phyloP scores from a whole-genome alignment of 2,888 invertebrate genomes.

The Drosophila hamatofila region DNA sequence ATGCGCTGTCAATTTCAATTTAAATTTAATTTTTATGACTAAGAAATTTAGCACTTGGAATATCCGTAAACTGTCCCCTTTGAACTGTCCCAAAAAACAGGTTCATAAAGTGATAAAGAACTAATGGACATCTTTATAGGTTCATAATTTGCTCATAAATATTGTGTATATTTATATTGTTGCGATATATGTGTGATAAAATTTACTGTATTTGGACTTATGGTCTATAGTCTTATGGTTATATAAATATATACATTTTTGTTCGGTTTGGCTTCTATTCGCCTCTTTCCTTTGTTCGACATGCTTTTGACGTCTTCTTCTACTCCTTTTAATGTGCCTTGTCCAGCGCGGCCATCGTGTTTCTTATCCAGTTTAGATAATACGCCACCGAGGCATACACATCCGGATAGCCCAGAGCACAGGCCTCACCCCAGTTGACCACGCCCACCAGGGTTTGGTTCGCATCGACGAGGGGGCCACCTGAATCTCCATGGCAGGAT shows the following conservation, averaged over 20 bases:
- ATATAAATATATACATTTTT: slow-evolving; percentile 35
- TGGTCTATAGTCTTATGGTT: slow-evolving; percentile 24
- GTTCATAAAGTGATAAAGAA: slow-evolving; percentile 37
- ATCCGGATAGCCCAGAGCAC: slow-evolving; percentile 83
- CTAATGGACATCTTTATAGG: slow-evolving; percentile 20
- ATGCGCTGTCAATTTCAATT: background rate
- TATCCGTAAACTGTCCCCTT: background rate
- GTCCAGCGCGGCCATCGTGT: slow-evolving; percentile 56
- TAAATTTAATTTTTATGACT: slow-evolving; percentile 28
- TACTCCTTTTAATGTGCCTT: slow-evolving; percentile 49
- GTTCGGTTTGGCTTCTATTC: slow-evolving; percentile 33
- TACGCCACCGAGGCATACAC: slow-evolving; percentile 81
- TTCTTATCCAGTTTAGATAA: slow-evolving; percentile 80
- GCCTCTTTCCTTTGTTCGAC: slow-evolving; percentile 18
- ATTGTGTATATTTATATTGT: slow-evolving; percentile 34
- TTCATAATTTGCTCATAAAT: slow-evolving; percentile 44
- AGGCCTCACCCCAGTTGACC: slow-evolving; percentile 85
- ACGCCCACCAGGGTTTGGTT: slow-evolving; percentile 77
- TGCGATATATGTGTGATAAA: slow-evolving; percentile 52
- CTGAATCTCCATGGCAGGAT: slow-evolving; percentile 83
- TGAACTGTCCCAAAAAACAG: slow-evolving; percentile 12
- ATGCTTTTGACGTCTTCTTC: slow-evolving; percentile 18
- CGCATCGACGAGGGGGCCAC: slow-evolving; percentile 82
- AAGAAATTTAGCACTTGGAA: background rate
- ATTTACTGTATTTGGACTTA: slow-evolving; percentile 34